Percentiles rank a stretch among this genome's conserved stretches.
These are phyloP conservation scores for Iselma pallidipennis DNA, from an alignment of 2,888 invertebrate genomes.

Conservation along the genomic window DNA sequence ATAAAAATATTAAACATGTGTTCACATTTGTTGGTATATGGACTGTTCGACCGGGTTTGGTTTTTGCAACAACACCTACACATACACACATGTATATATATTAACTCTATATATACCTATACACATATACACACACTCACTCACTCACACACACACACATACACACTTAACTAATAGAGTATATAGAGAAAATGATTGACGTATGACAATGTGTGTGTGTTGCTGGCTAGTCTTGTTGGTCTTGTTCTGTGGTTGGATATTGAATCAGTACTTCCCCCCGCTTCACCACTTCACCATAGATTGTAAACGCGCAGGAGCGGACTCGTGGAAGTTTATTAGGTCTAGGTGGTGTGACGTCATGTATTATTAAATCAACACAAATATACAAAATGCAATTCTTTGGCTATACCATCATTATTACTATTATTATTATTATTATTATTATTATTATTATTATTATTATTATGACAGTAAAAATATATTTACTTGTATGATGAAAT, in stretches of 20 bases:
- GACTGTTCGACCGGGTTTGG: neutral
- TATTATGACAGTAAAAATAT: neutral
- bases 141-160: neutral
- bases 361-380: neutral
- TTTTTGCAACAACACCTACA: neutral
- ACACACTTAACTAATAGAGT: neutral
- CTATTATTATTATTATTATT: neutral
- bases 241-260: neutral
- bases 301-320: constrained; percentile 16
- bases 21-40: constrained; percentile 7
- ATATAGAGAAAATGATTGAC: constrained; percentile 38
- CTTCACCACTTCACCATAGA: neutral
- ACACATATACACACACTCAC: neutral
- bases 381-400: neutral
- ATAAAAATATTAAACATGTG: constrained; percentile 34
- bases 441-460: neutral
- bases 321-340: constrained; percentile 8
- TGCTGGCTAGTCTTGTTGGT: neutral
- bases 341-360: neutral
- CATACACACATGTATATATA: neutral
- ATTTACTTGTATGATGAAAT: too few relatives aligned
- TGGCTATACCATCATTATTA: neutral
- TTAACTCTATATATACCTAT: neutral
- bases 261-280: neutral
- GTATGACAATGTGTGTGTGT: constrained; percentile 26